Base-by-base conservation (phyloP, 2,888 invertebrate species). In the Epirrhoe tristata region DNA sequence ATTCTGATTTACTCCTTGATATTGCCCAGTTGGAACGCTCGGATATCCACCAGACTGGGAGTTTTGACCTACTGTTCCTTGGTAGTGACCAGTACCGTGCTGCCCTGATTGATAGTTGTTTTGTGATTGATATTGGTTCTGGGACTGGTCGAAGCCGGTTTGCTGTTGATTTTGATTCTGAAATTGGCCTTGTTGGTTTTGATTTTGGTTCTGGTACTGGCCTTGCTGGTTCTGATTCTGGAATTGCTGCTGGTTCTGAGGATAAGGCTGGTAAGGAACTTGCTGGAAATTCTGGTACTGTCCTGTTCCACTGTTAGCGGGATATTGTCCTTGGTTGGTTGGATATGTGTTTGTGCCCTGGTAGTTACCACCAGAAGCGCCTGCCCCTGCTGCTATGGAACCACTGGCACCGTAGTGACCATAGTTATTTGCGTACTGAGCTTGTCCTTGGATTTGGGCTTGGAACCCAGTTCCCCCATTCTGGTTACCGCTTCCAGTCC, bases 221-320 rank as follows among this genome's bases (percentile, higher is more conserved):
- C 69, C 72, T 59, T 81, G 81, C 58, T 79, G 77, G 48, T 74
- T 75, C 50, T 74, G 74, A 14, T 62, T 69, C 57, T 72, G 73
- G 34, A 64, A 69, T 24, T 76, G 77, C 46, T 57, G 73, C 43
- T 76, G 77, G 52, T 65, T 66, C 56, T 76, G 76, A 8, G 72
- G 75, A 32, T 73, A 72, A 12, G 66, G 70, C 64, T 73, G 77
- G 56, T 77, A 78, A 43, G 77, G 78, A 4, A 76, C 78, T 71
- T 64, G 64, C 53, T 55, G 61, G 17, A 54, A 52, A n/a, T 43
- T 62, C 17, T 50, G 69, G 50, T 66, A 48, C 24, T 58, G 58
- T 17, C 58, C 66, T 12, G 63, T 56, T 12, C 63, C 63, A 8
- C 43, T 48, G 17, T 52, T 63, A 10, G 16, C 31, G 52, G 61